Percentiles rank a stretch among this genome's conserved stretches.
These are phyloP conservation scores for Vulpes ferrilata DNA, from an alignment of 2,113 vertebrate genomes.

Conservation along the genomic window DNA sequence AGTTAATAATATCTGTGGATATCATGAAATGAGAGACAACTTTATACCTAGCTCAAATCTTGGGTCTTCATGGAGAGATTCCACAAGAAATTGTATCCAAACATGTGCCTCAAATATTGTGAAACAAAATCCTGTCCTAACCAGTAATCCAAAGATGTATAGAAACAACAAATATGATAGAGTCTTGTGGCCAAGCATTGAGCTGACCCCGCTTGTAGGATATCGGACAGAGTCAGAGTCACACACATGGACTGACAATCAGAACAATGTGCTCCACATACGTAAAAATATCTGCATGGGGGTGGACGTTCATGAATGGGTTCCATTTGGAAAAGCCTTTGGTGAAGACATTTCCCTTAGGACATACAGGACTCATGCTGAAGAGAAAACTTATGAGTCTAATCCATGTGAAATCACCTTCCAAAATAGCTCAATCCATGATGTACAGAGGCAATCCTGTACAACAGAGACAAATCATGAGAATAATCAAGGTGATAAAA, in stretches of 20 bases:
- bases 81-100: neutral
- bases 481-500: neutral
- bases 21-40: fast-evolving
- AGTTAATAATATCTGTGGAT: no score
- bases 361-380: fast-evolving
- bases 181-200: neutral
- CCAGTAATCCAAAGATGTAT: neutral
- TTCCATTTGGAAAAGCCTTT: neutral
- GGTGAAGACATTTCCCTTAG: neutral
- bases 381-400: neutral
- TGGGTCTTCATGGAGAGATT: neutral
- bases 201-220: fast-evolving
- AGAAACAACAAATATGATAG: neutral
- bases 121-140: neutral
- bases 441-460: fast-evolving
- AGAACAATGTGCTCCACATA: neutral
- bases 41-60: neutral
- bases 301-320: fast-evolving
- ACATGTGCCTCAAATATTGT: neutral
- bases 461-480: neutral
- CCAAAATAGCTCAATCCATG: fast-evolving
- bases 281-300: neutral
- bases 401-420: neutral
- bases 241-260: fast-evolving
- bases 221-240: neutral